phyloP scores from a whole-genome alignment of 64 coral and sea anemone genomes.

The Exaiptasia diaphana region DNA sequence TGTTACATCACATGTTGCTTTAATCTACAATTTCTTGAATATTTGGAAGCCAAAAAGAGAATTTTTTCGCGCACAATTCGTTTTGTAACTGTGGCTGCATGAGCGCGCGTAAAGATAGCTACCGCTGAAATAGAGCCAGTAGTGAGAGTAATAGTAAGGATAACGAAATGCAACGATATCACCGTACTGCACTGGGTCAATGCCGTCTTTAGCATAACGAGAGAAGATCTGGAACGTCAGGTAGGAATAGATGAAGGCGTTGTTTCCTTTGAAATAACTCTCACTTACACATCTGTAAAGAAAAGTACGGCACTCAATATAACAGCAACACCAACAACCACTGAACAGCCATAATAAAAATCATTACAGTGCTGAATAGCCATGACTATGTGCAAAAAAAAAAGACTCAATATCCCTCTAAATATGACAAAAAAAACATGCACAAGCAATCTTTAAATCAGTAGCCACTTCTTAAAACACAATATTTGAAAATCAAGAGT shows the following conservation, averaged over 20 bases:
- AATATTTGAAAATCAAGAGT: too few relatives aligned
- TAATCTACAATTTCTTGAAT: slow-evolving; percentile 52
- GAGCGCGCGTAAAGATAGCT: slow-evolving; percentile 1
- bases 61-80: background rate
- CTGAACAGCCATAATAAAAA: too few relatives aligned
- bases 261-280: slow-evolving; percentile 23
- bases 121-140: slow-evolving; percentile 36
- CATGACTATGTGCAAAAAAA: too few relatives aligned
- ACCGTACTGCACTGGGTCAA: slow-evolving; percentile 47
- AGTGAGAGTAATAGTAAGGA: background rate
- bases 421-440: too few relatives aligned
- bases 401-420: too few relatives aligned
- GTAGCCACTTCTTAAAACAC: too few relatives aligned
- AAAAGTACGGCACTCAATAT: too few relatives aligned
- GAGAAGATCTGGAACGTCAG: slow-evolving; percentile 58
- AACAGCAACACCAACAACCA: too few relatives aligned
- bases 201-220: slow-evolving; percentile 36
- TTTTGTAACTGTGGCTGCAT: slow-evolving; percentile 17
- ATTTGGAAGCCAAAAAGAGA: slow-evolving; percentile 47
- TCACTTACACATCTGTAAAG: background rate
- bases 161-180: slow-evolving; percentile 63
- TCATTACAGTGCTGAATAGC: too few relatives aligned
- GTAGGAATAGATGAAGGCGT: background rate
- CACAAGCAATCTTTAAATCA: too few relatives aligned
- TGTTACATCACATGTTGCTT: too few relatives aligned